Conservation (phyloP, 2,113 vertebrate genomes). For the Oncorhynchus clarkii region DNA sequence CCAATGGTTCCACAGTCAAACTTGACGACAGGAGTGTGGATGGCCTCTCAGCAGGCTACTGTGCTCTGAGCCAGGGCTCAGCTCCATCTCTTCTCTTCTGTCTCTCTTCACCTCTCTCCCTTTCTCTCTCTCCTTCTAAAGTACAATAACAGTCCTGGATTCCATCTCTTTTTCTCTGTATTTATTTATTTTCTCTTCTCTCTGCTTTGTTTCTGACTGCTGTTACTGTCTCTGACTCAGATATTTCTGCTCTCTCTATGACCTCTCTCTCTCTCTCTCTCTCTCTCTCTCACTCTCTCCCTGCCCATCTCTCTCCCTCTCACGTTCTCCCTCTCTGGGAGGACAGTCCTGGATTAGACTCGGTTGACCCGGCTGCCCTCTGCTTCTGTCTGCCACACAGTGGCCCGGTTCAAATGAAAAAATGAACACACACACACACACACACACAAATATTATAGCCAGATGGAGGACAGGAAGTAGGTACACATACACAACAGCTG, state of each 20-base stretch:
- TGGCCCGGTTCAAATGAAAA: not conserved
- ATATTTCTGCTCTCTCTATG: constrained; percentile 1
- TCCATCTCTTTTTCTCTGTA: no score
- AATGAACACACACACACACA: constrained; percentile 17
- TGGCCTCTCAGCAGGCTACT: not conserved
- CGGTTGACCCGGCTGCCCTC: constrained; percentile 14
- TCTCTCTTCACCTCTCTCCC: not conserved
- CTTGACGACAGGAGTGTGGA: not conserved
- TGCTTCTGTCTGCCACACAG: constrained; percentile 7
- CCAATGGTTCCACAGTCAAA: not conserved
- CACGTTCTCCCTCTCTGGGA: not conserved
- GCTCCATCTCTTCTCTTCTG: not conserved
- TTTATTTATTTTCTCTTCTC: no score
- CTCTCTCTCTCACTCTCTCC: not conserved
- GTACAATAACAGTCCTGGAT: not conserved
- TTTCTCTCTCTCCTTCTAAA: not conserved
- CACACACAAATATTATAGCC: constrained; percentile 22
- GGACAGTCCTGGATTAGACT: constrained; percentile 7
- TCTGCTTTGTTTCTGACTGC: not conserved
- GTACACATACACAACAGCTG: constrained; percentile 10
- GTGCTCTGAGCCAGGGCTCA: not conserved
- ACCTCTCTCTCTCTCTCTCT: not conserved
- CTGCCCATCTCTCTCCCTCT: not conserved
- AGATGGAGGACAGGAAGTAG: constrained; percentile 3
- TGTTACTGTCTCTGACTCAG: not conserved